Percentiles rank a stretch among this genome's conserved stretches.
Conservation (phyloP, 1,140 invertebrate genomes). For the Coenobita brevimanus region DNA sequence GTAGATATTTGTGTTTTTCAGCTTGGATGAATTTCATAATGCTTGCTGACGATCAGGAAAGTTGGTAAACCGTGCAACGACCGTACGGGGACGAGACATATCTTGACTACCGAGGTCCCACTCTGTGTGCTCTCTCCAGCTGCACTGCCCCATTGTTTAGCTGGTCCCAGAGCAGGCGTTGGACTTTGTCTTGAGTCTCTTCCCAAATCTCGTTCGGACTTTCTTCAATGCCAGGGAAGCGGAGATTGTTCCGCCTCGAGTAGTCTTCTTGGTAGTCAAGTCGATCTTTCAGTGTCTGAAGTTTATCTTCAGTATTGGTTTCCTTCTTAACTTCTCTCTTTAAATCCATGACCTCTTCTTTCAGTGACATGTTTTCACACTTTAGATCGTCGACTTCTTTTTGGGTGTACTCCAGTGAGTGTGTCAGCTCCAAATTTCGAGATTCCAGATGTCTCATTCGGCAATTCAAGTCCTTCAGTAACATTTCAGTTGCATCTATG, state of each 20-base stretch:
- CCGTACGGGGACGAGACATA: background rate
- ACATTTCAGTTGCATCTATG: no score
- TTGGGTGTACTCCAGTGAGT: no score
- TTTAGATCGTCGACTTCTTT: background rate
- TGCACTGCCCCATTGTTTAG: background rate
- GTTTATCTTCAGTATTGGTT: background rate
- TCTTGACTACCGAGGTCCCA: background rate
- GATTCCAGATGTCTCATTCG: background rate
- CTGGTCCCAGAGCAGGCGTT: background rate
- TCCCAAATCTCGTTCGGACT: background rate
- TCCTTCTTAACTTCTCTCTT: background rate
- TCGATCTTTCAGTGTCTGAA: slow-evolving; percentile 1
- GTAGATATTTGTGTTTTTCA: no score
- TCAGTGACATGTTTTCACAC: background rate
- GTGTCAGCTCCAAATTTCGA: background rate
- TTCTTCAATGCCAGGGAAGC: background rate
- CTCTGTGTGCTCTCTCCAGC: no score
- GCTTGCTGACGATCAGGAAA: background rate
- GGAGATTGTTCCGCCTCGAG: background rate
- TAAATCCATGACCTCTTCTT: background rate
- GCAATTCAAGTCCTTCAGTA: no score
- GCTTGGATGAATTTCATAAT: background rate
- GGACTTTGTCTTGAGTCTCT: background rate
- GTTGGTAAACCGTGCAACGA: background rate
- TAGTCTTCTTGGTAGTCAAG: no score